phyloP scores from a whole-genome alignment of 2,113 vertebrate species.

The Dipodomys merriami region DNA sequence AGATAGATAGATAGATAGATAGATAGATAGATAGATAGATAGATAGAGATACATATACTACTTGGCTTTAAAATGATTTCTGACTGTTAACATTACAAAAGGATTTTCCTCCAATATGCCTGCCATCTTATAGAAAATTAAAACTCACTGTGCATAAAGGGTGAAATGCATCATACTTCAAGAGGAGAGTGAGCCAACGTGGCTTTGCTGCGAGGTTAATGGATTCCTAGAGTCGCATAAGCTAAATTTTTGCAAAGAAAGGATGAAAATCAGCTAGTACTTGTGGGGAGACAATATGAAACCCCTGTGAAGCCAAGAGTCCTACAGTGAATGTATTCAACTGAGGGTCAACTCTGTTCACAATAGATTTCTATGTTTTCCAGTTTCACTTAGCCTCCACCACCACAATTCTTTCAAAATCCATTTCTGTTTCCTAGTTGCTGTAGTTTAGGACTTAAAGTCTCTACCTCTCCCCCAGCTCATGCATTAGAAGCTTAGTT shows the following conservation, averaged over 20 bases:
- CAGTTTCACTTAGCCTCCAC: not conserved
- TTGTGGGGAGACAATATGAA: not conserved
- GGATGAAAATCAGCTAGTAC: not conserved
- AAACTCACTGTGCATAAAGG: not conserved
- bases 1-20: not conserved
- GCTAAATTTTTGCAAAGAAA: not conserved
- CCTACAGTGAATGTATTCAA: not conserved
- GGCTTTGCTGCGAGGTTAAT: conserved; percentile 7
- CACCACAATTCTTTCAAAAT: not conserved
- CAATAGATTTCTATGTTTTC: not conserved
- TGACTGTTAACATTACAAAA: conserved; percentile 13
- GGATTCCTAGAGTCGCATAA: not conserved
- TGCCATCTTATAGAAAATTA: conserved; percentile 53
- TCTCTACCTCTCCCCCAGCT: too few relatives aligned
- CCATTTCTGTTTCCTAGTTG: not conserved
- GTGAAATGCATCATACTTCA: not conserved
- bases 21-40: too few relatives aligned
- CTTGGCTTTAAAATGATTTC: not conserved
- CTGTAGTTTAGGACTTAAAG: not conserved
- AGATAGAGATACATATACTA: not conserved
- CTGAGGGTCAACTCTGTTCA: not conserved
- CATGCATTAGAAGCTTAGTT: not conserved
- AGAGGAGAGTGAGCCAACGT: not conserved
- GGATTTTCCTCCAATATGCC: not conserved
- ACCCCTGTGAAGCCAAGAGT: not conserved